Conservation (phyloP, 2,113 vertebrate genomes). For the Cervus canadensis region DNA sequence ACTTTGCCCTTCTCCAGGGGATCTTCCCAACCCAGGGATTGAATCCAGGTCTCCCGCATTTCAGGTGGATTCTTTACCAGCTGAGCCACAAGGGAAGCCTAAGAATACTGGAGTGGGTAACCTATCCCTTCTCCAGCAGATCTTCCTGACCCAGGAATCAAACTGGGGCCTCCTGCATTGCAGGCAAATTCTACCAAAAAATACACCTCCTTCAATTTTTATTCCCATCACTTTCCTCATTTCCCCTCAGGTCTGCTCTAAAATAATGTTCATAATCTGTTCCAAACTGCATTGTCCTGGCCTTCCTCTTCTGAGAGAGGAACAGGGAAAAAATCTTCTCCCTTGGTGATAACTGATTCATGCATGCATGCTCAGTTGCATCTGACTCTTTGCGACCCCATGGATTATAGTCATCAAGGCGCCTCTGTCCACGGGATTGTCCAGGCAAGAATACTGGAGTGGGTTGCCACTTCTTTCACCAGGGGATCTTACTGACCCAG, state of each 20-base stretch:
- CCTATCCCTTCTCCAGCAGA: not conserved
- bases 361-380: not conserved
- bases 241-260: not conserved
- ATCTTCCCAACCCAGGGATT: not conserved
- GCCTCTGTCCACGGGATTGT: not conserved
- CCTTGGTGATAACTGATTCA: not conserved
- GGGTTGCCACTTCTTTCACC: not conserved
- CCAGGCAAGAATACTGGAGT: not conserved
- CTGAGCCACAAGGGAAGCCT: not conserved
- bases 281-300: rapidly evolving
- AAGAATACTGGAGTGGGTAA: not conserved
- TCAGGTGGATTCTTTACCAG: not conserved
- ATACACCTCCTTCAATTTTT: not conserved
- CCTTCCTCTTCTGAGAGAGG: not conserved
- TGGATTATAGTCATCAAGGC: not conserved
- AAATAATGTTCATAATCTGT: not conserved
- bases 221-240: not conserved
- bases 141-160: not conserved
- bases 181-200: not conserved
- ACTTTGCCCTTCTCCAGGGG: not conserved
- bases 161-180: not conserved
- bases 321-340: not conserved
- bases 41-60: not conserved
- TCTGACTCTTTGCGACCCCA: not conserved
- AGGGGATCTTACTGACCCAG: not conserved